Evolutionary conservation across 2,888 invertebrate species (phyloP).

Genomic region (Lasioglossum vierecki): DNA sequence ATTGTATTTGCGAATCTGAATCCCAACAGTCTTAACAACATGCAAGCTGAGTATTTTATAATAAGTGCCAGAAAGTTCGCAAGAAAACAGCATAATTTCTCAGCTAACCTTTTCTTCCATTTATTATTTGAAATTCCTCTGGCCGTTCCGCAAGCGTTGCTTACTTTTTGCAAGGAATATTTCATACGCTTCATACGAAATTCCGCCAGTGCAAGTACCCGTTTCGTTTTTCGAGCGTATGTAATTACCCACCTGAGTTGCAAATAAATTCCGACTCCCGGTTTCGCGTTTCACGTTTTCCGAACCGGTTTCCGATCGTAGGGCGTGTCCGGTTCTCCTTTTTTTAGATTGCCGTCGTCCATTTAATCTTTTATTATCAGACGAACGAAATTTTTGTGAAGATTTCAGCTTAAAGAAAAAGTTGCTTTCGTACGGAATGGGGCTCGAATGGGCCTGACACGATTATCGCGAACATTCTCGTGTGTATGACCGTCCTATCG

Average conservation of each 20-base stretch:
- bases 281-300: not conserved
- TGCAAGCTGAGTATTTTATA: not conserved
- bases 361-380: not conserved
- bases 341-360: not conserved
- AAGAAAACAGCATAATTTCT: not conserved
- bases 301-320: not conserved
- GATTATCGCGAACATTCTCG: constrained; percentile 44
- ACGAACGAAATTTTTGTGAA: not conserved
- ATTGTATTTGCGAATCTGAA: not conserved
- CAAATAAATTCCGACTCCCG: not conserved
- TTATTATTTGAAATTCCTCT: not conserved
- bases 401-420: not conserved
- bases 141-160: not conserved
- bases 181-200: constrained; percentile 7
- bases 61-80: not conserved
- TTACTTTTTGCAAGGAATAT: not conserved
- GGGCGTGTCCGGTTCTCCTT: not conserved
- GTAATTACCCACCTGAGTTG: not conserved
- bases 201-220: not conserved
- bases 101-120: not conserved
- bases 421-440: not conserved
- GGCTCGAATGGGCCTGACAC: constrained; percentile 22
- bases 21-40: not conserved
- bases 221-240: not conserved
- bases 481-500: constrained; percentile 36